Conservation (phyloP, 1,140 invertebrate species). For the Cydia strobilella region DNA sequence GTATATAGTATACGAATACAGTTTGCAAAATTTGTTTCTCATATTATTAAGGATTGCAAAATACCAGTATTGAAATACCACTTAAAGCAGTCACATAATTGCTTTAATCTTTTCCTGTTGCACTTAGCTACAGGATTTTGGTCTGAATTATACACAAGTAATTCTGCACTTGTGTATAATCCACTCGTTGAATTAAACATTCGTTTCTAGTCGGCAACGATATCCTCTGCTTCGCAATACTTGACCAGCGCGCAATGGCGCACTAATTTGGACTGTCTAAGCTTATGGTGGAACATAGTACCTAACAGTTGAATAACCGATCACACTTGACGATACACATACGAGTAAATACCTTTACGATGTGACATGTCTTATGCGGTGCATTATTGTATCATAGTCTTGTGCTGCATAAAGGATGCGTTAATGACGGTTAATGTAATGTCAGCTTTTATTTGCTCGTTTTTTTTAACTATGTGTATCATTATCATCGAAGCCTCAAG, state of each 20-base stretch:
- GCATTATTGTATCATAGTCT: too few relatives aligned
- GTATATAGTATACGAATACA: background rate
- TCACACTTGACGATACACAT: background rate
- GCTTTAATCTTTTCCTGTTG: slow-evolving; percentile 13
- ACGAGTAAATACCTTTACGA: too few relatives aligned
- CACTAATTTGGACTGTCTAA: background rate
- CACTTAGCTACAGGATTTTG: slow-evolving; percentile 1
- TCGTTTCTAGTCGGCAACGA: background rate
- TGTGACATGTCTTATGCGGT: too few relatives aligned
- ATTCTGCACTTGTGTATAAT: background rate
- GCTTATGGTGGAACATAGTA: background rate
- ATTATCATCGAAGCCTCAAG: too few relatives aligned
- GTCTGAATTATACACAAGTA: background rate
- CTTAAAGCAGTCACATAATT: slow-evolving; percentile 13
- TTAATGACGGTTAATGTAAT: too few relatives aligned
- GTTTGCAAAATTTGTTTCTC: background rate
- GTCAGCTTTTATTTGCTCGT: too few relatives aligned
- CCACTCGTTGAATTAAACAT: background rate
- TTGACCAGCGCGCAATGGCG: background rate
- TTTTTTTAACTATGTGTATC: too few relatives aligned
- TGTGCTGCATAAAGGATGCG: too few relatives aligned
- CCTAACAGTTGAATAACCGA: background rate
- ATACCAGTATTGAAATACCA: background rate
- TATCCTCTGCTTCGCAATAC: slow-evolving; percentile 1
- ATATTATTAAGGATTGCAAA: background rate